Evolutionary conservation across 2,888 invertebrate genomes (phyloP), one percentile per base, ranked within the genome.

Genomic region (Pyrgus malvae): DNA sequence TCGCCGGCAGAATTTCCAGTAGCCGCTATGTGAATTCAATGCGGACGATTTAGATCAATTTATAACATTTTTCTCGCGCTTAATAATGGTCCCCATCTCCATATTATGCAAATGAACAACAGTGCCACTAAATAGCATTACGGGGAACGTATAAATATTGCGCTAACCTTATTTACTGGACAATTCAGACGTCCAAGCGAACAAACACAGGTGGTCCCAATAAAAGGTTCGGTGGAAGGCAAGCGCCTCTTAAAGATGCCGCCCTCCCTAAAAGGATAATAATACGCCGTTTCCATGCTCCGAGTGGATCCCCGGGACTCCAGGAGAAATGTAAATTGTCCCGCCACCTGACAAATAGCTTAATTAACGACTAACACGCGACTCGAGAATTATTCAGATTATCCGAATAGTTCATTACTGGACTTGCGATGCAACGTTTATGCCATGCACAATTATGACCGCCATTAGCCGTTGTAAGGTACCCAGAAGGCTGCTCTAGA

Each of bases 221-320:
- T 86, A 87, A 87, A 85, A 84, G 88, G 83, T 83, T 80, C 80
- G 72, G 76, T 72, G 74, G 75, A 76, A 72, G 74, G 78, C 76
- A 74, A 69, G 69, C 72, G 74, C 73, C 78, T 75, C 72, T 77
- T 68, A 80, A 78, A 80, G 83, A 85, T 79, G 87, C 88, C 89
- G 88, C 83, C 78, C 70, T 84, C 88, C 90, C 88, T 90, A 90
- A 89, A 90, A 84, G 90, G 90, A 87, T 84, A 89, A 90, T 89
- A 90, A 89, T 90, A 84, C 87, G 84, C 83, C 88, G 87, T 88
- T 86, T 72, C 78, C 78, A 74, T 80, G 78, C 76, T 74, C 72
- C 65, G 68, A 66, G 68, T 66, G 77, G 73, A 78, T 76, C 77
- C 77, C 74, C 75, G 76, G 78, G 80, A 79, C 77, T 78, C 74